Evolutionary conservation across 92 coral and sea anemone genomes (phyloP), one percentile per base, ranked within the genome.

Genomic region (Diadumene lineata): DNA sequence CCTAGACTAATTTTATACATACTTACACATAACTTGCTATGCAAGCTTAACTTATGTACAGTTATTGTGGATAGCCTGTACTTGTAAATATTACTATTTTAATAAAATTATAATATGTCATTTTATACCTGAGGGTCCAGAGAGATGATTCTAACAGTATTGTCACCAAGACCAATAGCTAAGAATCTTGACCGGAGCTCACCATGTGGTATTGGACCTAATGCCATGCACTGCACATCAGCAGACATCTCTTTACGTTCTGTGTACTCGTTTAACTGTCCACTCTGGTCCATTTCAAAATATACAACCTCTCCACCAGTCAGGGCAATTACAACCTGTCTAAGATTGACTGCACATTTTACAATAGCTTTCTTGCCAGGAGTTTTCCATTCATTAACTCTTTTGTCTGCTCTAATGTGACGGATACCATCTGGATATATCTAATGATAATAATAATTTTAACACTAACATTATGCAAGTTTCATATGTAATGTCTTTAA

Each of bases 221-320:
- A 88, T 23, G 97, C 99, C 99, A 96, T 96, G 70, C 97, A 92
- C 61, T 93, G 97, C 4, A 96, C 99, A 74, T 96, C 99, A 0
- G 97, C 77, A 17, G 99, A 96, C 99, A 96, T 96, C 84, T 96
- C 97, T 56, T 96, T 96, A 33, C 99, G 87, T 57, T 96, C 99
- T 19, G 99, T 96, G 78, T 96, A 96, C 70, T 96, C 99, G 73
- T 96, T 96, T 33, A 96, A 87, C 82, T 96, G 98, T 50, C 98
- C 98, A 7, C 97, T 89, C 88, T 77, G 82, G 68, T 88, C 89
- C 86, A 81, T 84, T 67, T 88, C 89, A 66, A 84, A 84, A 56
- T 88, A 81, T 4, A 88, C 89, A 31, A 88, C 82, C 72, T 96
- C 99, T 26, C 99, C 99, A 1, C 99, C 99, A 25, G 97, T 92